These are phyloP conservation scores for Tetramorium bicarinatum DNA, from an alignment of 2,888 invertebrate genomes.

Conservation along the genomic window DNA sequence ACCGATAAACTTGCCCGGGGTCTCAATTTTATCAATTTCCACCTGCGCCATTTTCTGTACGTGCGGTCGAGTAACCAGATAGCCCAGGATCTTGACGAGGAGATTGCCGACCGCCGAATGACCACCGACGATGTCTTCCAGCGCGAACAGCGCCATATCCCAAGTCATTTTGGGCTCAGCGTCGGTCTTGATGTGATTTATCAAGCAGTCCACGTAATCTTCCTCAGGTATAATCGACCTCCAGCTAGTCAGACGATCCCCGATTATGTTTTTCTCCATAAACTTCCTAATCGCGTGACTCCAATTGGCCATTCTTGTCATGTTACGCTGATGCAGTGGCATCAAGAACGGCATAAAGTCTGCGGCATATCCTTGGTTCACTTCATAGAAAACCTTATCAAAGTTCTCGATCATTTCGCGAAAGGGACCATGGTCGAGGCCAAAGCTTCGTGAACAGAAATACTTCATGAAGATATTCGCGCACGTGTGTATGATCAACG, in stretches of 20 bases:
- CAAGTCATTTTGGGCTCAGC: constrained; percentile 86
- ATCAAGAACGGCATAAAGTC: constrained; percentile 90
- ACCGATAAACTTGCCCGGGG: constrained; percentile 77
- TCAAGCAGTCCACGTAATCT: constrained; percentile 89
- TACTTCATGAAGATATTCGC: constrained; percentile 89
- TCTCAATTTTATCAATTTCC: constrained; percentile 86
- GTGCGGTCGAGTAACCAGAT: constrained; percentile 87
- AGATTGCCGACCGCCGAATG: constrained; percentile 90
- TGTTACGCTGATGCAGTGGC: constrained; percentile 87
- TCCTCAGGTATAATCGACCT: constrained; percentile 81
- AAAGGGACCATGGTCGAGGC: constrained; percentile 86
- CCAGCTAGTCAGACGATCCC: constrained; percentile 86
- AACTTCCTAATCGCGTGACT: constrained; percentile 88
- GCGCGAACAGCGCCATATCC: constrained; percentile 87
- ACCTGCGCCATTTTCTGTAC: constrained; percentile 88
- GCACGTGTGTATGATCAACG: constrained; percentile 87
- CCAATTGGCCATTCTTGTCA: constrained; percentile 87
- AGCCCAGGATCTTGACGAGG: constrained; percentile 88
- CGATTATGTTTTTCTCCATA: constrained; percentile 87
- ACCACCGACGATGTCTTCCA: constrained; percentile 89
- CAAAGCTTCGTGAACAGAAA: constrained; percentile 88
- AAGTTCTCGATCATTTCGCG: constrained; percentile 87
- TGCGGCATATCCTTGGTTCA: constrained; percentile 90
- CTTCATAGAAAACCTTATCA: constrained; percentile 90
- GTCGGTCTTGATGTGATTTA: constrained; percentile 87